Conservation (phyloP, 2,113 vertebrate genomes). For the Limnothrissa miodon region DNA sequence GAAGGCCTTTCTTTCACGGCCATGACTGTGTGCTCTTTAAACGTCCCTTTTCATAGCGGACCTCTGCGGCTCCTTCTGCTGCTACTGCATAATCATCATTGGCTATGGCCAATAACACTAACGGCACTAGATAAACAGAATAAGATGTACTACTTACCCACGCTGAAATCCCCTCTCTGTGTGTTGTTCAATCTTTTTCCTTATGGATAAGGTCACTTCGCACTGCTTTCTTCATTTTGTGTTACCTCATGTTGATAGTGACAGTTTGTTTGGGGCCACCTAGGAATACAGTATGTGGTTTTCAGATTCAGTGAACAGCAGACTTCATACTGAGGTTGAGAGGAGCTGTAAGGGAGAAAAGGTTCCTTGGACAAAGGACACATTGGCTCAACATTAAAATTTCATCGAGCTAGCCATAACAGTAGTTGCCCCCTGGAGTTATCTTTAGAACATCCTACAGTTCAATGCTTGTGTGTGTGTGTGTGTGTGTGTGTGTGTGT, state of each 20-base stretch:
- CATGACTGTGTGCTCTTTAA: not conserved
- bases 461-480: not conserved
- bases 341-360: not conserved
- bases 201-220: not conserved
- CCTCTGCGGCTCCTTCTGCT: not conserved
- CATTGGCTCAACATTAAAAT: not conserved
- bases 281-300: not conserved
- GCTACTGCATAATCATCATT: not conserved
- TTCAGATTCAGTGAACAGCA: not conserved
- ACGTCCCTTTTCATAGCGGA: not conserved
- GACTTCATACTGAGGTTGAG: not conserved
- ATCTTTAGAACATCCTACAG: not conserved
- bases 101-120: not conserved
- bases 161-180: not conserved
- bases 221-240: not conserved
- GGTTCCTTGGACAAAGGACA: not conserved
- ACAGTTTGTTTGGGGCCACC: not conserved
- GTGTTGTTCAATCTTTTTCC: not conserved
- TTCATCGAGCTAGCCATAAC: not conserved
- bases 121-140: not conserved
- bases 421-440: not conserved
- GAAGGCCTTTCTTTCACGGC: not conserved
- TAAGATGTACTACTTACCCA: not conserved
- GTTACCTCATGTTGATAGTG: not conserved
- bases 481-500: conserved; percentile 15